Evolutionary conservation across 2,888 invertebrate species (phyloP).

Genomic region (Labia minor): DNA sequence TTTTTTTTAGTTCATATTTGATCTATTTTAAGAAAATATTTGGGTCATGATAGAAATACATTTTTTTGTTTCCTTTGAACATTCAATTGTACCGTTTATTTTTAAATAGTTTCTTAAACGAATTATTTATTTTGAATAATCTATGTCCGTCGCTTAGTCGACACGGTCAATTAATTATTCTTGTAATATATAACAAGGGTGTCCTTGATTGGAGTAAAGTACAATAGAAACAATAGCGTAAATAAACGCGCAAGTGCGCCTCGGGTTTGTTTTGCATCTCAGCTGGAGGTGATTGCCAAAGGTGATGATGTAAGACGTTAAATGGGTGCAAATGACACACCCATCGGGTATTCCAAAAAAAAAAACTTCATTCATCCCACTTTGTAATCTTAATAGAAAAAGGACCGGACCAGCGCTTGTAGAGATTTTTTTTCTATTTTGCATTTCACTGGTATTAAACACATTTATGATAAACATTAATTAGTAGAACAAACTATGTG

Average conservation of each 20-base stretch:
- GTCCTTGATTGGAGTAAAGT: neutral
- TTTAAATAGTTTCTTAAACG: too few species aligned
- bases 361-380: neutral
- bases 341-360: neutral
- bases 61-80: too few species aligned
- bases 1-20: too few species aligned
- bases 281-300: slow-evolving; percentile 2
- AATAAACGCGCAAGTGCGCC: neutral
- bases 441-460: neutral
- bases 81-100: too few species aligned
- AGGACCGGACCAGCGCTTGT: neutral
- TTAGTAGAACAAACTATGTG: too few species aligned
- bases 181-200: neutral
- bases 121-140: too few species aligned
- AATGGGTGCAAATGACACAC: slow-evolving; percentile 13
- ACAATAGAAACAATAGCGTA: neutral
- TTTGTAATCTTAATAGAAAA: neutral
- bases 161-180: neutral
- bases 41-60: too few species aligned
- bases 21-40: too few species aligned
- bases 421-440: neutral
- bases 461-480: too few species aligned
- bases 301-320: slow-evolving; percentile 8
- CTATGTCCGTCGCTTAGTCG: too few species aligned
- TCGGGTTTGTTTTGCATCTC: slow-evolving; percentile 7